Evolutionary conservation across 2,888 invertebrate species (phyloP).

Genomic region (Agonopterix arenella): DNA sequence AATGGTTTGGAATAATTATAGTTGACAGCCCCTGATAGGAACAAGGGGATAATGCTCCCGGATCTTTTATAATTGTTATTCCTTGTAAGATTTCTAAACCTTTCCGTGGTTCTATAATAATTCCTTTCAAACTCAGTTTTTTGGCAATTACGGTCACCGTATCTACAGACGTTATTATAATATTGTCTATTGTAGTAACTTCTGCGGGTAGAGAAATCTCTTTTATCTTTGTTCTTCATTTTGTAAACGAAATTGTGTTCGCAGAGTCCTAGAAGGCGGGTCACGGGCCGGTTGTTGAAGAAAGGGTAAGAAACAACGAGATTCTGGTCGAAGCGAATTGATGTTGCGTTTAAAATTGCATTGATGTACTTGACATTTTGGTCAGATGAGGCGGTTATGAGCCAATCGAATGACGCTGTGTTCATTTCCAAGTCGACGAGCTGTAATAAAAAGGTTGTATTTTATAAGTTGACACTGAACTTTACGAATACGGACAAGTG

Average conservation of each 20-base stretch:
- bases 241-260: constrained; percentile 45
- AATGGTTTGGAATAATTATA: constrained; percentile 49
- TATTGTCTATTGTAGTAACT: neutral
- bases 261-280: constrained; percentile 28
- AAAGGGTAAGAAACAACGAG: constrained; percentile 42
- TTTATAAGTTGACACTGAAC: too few relatives aligned
- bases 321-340: constrained; percentile 58
- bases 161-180: constrained; percentile 9
- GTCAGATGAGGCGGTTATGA: constrained; percentile 39
- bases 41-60: constrained; percentile 32
- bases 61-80: constrained; percentile 31
- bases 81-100: constrained; percentile 45
- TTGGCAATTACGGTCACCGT: constrained; percentile 12
- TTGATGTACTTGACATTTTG: constrained; percentile 42
- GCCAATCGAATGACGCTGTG: constrained; percentile 54
- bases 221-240: constrained; percentile 2
- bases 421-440: constrained; percentile 44
- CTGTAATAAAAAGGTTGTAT: constrained; percentile 25
- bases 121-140: constrained; percentile 39
- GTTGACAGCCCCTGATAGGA: constrained; percentile 36
- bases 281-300: constrained; percentile 1
- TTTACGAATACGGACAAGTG: too few relatives aligned
- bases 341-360: constrained; percentile 44
- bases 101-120: constrained; percentile 43
- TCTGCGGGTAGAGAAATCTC: constrained; percentile 1